phyloP scores from a whole-genome alignment of 2,113 vertebrate species.

The Geococcyx californianus region DNA sequence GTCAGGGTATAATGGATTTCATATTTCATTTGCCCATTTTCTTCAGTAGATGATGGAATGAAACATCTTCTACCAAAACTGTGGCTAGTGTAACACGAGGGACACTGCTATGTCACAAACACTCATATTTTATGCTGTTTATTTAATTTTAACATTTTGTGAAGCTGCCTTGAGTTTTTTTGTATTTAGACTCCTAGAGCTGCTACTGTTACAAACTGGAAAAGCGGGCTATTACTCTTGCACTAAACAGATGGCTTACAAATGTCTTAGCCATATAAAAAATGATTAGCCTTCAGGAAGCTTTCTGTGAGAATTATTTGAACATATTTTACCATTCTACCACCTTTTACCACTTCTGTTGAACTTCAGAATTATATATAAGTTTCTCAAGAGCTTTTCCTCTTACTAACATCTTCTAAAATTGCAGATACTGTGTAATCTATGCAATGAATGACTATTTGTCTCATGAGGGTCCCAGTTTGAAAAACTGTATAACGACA shows the following conservation, averaged over 20 bases:
- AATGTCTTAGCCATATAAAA: constrained; percentile 29
- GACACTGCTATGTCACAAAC: background rate
- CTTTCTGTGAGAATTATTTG: constrained; percentile 23
- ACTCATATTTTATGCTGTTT: background rate
- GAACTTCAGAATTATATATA: background rate
- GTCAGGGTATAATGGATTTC: background rate
- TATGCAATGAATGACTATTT: background rate
- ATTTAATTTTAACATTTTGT: background rate
- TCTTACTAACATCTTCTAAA: background rate
- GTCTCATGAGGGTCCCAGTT: background rate
- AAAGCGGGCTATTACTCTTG: background rate
- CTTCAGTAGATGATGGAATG: background rate
- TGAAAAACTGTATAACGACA: background rate
- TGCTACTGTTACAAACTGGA: background rate
- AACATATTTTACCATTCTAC: constrained; percentile 14
- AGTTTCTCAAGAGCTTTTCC: background rate
- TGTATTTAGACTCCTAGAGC: background rate
- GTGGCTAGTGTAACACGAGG: background rate
- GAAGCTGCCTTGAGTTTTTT: background rate
- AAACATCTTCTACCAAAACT: background rate
- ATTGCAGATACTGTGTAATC: background rate
- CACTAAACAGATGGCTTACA: constrained; percentile 44
- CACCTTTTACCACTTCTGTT: background rate
- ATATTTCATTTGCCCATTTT: background rate
- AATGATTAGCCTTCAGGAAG: constrained; percentile 12